Conservation (phyloP, 2,888 invertebrate genomes). For the Choristoneura rosaceana region DNA sequence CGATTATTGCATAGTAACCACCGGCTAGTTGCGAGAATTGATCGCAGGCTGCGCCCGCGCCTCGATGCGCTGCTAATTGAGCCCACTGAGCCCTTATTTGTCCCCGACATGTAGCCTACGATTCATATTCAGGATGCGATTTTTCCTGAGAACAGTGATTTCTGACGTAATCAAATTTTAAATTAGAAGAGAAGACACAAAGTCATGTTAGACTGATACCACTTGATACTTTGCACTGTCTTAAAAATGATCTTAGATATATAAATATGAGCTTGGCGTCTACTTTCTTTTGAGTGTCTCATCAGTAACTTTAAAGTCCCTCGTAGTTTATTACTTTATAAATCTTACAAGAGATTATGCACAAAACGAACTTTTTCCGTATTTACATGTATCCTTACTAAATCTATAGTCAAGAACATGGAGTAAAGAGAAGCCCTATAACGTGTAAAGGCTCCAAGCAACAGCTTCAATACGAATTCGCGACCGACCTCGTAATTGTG, state of each 20-base stretch:
- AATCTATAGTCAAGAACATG: not conserved
- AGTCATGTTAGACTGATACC: not conserved
- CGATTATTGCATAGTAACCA: slow-evolving; percentile 80
- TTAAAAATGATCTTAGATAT: too few relatives aligned
- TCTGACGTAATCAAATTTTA: too few relatives aligned
- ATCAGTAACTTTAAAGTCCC: too few relatives aligned
- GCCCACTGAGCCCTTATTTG: slow-evolving; percentile 42
- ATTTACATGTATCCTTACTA: too few relatives aligned
- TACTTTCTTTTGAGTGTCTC: too few relatives aligned
- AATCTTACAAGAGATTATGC: too few relatives aligned
- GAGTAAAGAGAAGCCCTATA: not conserved
- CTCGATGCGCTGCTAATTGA: slow-evolving; percentile 30
- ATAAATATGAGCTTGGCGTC: too few relatives aligned
- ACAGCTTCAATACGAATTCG: slow-evolving; percentile 37
- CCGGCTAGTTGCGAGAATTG: slow-evolving; percentile 76
- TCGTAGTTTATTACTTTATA: too few relatives aligned
- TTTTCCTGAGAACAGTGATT: too few relatives aligned
- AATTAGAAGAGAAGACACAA: too few relatives aligned
- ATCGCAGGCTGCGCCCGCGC: slow-evolving; percentile 52
- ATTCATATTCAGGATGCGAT: not conserved
- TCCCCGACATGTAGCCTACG: slow-evolving; percentile 47
- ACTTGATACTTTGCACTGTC: too few relatives aligned
- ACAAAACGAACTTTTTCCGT: too few relatives aligned
- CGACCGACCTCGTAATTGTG: slow-evolving; percentile 45
- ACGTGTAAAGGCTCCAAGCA: not conserved